Conservation (phyloP, 2,113 vertebrate genomes). For the Neodon shergylaensis region DNA sequence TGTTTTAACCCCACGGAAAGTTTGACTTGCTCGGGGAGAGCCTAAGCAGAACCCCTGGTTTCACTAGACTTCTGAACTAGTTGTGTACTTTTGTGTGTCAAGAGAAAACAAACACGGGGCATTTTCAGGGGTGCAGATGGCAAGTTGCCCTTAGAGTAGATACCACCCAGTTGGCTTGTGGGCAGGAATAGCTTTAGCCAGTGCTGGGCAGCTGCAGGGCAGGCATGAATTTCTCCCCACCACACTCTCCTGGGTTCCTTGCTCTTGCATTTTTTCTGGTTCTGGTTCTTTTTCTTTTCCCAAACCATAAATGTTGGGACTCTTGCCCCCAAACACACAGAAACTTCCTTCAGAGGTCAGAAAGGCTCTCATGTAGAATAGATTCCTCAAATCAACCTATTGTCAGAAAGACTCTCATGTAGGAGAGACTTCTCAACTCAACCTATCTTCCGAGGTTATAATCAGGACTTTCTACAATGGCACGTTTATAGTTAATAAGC, state of each 20-base stretch:
- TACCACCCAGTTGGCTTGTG: not conserved
- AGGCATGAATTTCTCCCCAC: not conserved
- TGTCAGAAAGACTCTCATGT: not conserved
- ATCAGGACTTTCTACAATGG: not conserved
- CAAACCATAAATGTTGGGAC: not conserved
- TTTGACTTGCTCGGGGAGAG: not conserved
- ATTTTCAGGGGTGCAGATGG: slow-evolving; percentile 13
- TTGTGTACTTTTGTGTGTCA: not conserved
- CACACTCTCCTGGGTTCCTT: not conserved
- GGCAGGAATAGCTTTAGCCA: not conserved
- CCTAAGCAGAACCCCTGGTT: not conserved
- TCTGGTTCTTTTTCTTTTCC: not conserved
- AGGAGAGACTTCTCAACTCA: not conserved
- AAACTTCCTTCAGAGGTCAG: not conserved
- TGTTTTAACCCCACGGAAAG: not conserved
- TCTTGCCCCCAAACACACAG: not conserved
- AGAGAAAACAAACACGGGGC: not conserved
- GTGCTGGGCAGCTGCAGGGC: not conserved
- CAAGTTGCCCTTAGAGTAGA: not conserved
- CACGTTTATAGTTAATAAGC: not conserved
- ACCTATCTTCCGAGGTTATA: not conserved
- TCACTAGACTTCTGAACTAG: not conserved
- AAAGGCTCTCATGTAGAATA: not conserved
- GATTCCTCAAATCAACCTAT: not conserved
- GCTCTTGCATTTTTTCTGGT: not conserved